Base-by-base conservation (phyloP, 2,113 vertebrate genomes). In the Oreotragus oreotragus region DNA sequence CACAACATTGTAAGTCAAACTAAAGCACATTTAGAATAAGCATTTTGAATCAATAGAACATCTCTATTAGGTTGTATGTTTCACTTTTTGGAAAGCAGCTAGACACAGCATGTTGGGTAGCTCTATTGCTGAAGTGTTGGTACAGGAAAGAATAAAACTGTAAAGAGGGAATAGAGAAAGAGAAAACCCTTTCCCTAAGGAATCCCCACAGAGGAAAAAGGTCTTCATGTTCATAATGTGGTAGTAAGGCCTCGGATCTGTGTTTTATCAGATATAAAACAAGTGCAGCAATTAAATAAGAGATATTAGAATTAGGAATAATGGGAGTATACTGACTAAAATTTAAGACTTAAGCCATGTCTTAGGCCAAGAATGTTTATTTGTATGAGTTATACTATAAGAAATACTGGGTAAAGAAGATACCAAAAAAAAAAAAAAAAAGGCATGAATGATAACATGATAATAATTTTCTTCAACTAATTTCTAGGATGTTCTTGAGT, bases 21-120 rank as follows among this genome's bases (percentile, higher is more conserved):
- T 57, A 58, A 77, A 94, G 55, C 79, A 58, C 58, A 86, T 88
- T 94, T 94, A 92, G 96, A 97, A 91, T 88, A 96, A 83, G 43
- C 60, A 77, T 27, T 43, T 91, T 91, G 89, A 88, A 92, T 66
- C 96, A 83, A 94, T n/a, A 91, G 11, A 93, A 66, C 57, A 49
- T 83, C 10, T 95, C 28, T 87, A n/a, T 84, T 81, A 90, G 49
- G 83, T 81, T 16, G 16, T 66, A 88, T 90, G 84, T 70, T 87
- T 95, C 36, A 85, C 19, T 60, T 70, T 95, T 96, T 86, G 17
- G 58, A 97, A 97, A 91, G 84, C 81, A 88, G 28, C 33, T 51
- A 92, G 36, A 70, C 43, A 90, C 19, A 88, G 66, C 87, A 77
- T 91, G 10, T 57, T 97, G 81, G 64, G 30, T 49, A 90, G 60